phyloP scores from a whole-genome alignment of 1,140 invertebrate species.

The Brachionus calyciflorus region DNA sequence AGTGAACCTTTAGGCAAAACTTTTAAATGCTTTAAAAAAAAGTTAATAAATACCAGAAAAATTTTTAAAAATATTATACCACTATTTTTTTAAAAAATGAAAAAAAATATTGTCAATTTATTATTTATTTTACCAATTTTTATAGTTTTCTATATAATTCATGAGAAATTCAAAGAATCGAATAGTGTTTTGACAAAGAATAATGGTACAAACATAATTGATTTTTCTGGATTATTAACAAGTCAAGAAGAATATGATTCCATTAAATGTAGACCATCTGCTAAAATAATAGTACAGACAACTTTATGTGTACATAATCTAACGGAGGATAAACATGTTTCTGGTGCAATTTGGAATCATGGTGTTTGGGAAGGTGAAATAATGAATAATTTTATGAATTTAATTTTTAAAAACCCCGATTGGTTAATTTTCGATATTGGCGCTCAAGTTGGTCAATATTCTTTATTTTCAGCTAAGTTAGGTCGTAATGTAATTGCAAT shows the following conservation, averaged over 20 bases:
- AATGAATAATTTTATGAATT: neutral
- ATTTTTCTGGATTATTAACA: no score
- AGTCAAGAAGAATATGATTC: neutral
- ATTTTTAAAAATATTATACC: no score
- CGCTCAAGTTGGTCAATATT: neutral
- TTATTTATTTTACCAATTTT: no score
- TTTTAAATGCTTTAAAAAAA: no score
- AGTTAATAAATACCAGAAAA: no score
- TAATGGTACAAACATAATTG: no score
- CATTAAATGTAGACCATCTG: neutral
- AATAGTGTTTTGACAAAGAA: no score
- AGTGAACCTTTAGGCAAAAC: no score
- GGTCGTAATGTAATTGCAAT: neutral
- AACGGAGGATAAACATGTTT: neutral
- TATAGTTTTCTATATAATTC: no score
- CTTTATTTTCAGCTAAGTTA: neutral
- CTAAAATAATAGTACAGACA: neutral
- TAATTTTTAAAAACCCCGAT: neutral
- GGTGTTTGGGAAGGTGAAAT: neutral
- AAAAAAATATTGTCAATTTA: no score
- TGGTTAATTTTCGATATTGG: conserved; percentile 1
- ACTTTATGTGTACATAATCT: neutral
- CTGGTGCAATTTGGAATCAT: neutral
- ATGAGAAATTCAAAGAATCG: no score
- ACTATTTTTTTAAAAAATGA: no score